phyloP scores from a whole-genome alignment of 92 coral and sea anemone species.

The Virgularia gustaviana region DNA sequence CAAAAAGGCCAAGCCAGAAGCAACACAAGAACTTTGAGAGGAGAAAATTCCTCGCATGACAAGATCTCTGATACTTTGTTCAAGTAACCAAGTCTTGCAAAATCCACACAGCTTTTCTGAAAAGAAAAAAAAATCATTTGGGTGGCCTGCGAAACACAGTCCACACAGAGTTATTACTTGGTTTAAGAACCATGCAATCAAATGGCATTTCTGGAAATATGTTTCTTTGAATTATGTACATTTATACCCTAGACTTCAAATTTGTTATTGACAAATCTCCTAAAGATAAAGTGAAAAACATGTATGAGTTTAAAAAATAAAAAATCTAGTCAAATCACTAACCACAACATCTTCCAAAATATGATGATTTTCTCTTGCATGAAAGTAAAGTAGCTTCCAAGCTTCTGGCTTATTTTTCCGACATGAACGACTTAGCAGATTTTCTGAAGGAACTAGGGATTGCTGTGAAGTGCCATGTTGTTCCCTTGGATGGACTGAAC shows the following conservation, averaged over 20 bases:
- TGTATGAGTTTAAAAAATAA: neutral
- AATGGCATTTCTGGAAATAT: too few relatives aligned
- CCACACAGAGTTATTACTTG: neutral
- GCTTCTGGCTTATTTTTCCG: constrained; percentile 62
- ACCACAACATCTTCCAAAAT: constrained; percentile 84
- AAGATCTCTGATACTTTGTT: constrained; percentile 63
- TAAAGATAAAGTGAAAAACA: neutral
- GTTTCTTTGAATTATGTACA: too few relatives aligned
- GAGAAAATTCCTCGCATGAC: constrained; percentile 67
- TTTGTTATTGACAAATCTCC: too few relatives aligned
- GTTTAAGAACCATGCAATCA: neutral
- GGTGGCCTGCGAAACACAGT: neutral
- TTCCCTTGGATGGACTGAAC: constrained; percentile 15
- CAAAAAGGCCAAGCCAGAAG: constrained; percentile 94
- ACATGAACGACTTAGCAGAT: constrained; percentile 65
- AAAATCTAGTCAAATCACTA: constrained; percentile 11
- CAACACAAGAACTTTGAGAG: constrained; percentile 77
- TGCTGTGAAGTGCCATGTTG: neutral
- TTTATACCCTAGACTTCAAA: too few relatives aligned
- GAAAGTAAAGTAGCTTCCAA: constrained; percentile 71
- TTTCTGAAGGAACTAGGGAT: constrained; percentile 38
- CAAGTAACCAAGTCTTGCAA: constrained; percentile 76
- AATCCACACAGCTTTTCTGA: constrained; percentile 86
- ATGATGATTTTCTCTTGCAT: constrained; percentile 66
- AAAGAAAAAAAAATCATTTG: constrained; percentile 11